Percentiles rank a stretch among this genome's conserved stretches.
Conservation (phyloP, 2,797 vertebrate genomes). For the Siniperca scherzeri region DNA sequence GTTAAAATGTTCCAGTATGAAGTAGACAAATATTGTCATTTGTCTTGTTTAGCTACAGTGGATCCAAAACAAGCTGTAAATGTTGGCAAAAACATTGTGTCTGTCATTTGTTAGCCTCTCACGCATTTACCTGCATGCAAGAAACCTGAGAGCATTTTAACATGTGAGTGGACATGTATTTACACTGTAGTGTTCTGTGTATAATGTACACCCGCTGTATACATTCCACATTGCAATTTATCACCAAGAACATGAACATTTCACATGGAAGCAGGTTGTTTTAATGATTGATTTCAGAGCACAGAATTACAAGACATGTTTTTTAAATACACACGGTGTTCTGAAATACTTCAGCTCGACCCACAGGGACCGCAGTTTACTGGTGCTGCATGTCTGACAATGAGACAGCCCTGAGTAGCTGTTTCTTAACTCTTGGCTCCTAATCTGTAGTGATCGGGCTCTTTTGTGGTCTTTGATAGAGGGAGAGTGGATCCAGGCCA, state of each 20-base stretch:
- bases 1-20: conserved; percentile 32
- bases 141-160: conserved; percentile 71
- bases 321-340: conserved; percentile 71
- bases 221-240: conserved; percentile 76
- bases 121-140: conserved; percentile 47
- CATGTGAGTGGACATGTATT: conserved; percentile 75
- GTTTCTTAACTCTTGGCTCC: conserved; percentile 77
- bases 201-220: conserved; percentile 72
- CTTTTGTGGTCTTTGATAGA: conserved; percentile 73
- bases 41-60: conserved; percentile 35
- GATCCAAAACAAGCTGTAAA: conserved; percentile 26
- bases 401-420: conserved; percentile 61
- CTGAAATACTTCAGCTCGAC: conserved; percentile 64
- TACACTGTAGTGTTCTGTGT: conserved; percentile 75
- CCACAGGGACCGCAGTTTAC: conserved; percentile 64
- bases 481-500: conserved; percentile 63
- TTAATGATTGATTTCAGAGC: conserved; percentile 72
- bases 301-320: conserved; percentile 73
- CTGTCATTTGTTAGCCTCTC: conserved; percentile 44
- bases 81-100: conserved; percentile 37
- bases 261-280: conserved; percentile 72
- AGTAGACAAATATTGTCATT: conserved; percentile 30
- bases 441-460: conserved; percentile 74
- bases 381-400: conserved; percentile 54
- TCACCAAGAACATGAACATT: conserved; percentile 65